Percentiles rank a stretch among this genome's conserved stretches.
These are phyloP conservation scores for Microtus oregoni DNA, from an alignment of 2,113 vertebrate genomes.

Conservation along the genomic window DNA sequence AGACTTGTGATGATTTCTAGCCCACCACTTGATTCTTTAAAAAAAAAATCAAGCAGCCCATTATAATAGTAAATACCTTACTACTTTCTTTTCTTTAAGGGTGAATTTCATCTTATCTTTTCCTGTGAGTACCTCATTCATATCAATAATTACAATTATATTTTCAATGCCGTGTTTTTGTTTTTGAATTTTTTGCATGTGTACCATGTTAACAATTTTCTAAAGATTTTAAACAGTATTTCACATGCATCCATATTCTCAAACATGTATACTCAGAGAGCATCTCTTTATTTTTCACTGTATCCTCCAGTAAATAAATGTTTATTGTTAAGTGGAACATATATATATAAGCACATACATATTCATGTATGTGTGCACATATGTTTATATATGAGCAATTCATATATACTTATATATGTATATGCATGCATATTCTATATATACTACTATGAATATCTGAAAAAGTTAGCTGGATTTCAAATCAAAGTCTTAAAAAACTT, in stretches of 20 bases:
- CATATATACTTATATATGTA: not conserved
- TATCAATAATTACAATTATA: no score
- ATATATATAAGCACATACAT: not conserved
- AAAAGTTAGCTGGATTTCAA: constrained; percentile 12
- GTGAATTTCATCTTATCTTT: no score
- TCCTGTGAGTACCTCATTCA: no score
- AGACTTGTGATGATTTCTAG: not conserved
- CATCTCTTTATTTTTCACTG: not conserved
- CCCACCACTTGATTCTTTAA: not conserved
- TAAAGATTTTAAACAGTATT: not conserved
- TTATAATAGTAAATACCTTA: constrained; percentile 11
- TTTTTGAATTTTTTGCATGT: not conserved
- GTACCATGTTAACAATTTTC: not conserved
- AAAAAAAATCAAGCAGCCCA: not conserved
- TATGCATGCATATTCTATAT: not conserved
- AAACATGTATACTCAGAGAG: not conserved
- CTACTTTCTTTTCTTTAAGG: not conserved
- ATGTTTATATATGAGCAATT: not conserved
- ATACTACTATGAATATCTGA: not conserved
- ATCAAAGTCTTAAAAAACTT: not conserved
- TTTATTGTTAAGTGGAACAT: not conserved
- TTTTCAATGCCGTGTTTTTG: not conserved
- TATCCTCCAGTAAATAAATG: not conserved
- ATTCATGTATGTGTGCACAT: not conserved
- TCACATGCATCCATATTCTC: not conserved